phyloP scores from a whole-genome alignment of 2,113 vertebrate species.

The Climacteris rufus region DNA sequence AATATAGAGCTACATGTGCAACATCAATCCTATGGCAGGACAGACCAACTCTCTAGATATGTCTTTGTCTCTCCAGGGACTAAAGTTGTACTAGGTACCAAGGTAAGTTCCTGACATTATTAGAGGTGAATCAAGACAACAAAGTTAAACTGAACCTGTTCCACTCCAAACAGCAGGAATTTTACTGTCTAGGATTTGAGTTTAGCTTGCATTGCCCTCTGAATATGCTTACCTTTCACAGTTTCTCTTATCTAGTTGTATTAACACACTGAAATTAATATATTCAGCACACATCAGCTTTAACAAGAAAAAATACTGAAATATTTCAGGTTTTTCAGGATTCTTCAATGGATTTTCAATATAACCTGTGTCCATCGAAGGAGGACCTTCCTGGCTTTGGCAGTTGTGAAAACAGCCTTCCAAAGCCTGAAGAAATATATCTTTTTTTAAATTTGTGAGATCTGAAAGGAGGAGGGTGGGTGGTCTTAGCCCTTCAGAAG shows the following conservation, averaged over 20 bases:
- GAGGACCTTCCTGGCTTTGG: background rate
- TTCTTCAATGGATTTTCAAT: background rate
- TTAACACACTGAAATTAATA: background rate
- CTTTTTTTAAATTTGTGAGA: background rate
- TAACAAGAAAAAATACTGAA: background rate
- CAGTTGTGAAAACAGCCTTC: background rate
- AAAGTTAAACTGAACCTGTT: background rate
- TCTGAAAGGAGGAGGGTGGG: constrained; percentile 26
- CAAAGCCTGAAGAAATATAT: constrained; percentile 1
- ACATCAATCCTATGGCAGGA: background rate
- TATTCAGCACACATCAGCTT: background rate
- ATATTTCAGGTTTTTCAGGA: background rate
- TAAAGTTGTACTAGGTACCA: background rate
- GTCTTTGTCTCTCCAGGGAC: background rate
- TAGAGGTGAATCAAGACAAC: background rate
- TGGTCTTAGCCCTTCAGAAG: constrained; percentile 47
- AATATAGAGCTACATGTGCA: background rate
- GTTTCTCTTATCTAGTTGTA: background rate
- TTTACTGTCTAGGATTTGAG: background rate
- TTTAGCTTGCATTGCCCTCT: background rate
- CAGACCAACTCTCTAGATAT: background rate
- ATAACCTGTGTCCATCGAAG: background rate
- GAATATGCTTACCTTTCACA: background rate
- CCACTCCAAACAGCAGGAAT: background rate
- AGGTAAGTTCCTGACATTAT: background rate